Evolutionary conservation across 2,797 vertebrate species (phyloP).

Genomic region (Myotis vivesi): DNA sequence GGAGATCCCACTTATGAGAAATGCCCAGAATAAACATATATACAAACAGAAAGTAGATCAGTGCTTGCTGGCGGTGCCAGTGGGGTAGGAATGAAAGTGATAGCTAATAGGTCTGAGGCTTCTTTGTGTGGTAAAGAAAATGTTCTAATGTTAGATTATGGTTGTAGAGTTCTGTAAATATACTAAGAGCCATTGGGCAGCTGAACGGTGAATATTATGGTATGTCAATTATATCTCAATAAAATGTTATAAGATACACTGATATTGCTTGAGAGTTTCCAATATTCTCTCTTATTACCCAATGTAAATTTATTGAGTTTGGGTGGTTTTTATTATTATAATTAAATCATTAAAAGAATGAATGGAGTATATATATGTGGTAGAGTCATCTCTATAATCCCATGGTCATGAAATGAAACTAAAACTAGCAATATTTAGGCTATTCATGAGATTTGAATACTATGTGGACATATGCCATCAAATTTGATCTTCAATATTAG

Average conservation of each 20-base stretch:
- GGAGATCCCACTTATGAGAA: not conserved
- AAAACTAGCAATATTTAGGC: not conserved
- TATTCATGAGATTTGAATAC: not conserved
- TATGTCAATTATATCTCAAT: not conserved
- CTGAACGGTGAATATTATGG: not conserved
- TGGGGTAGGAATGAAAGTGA: not conserved
- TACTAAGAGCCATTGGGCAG: not conserved
- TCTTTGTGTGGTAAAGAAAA: not conserved
- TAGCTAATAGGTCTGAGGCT: not conserved
- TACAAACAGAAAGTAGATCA: not conserved
- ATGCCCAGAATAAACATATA: not conserved
- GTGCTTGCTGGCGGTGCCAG: not conserved
- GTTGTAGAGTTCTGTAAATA: not conserved
- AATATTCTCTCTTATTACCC: not conserved
- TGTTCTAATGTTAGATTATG: not conserved
- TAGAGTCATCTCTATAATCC: not conserved
- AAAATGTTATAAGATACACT: not conserved
- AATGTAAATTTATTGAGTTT: not conserved
- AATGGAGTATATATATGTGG: not conserved
- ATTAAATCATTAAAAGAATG: not conserved
- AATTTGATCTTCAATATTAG: not conserved
- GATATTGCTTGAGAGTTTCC: not conserved
- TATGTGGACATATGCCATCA: not conserved
- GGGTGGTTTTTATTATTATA: not conserved
- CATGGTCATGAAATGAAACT: not conserved